Percentiles rank a stretch among this genome's conserved stretches.
Evolutionary conservation across 2,113 vertebrate species (phyloP).

Genomic region (Sula dactylatra): DNA sequence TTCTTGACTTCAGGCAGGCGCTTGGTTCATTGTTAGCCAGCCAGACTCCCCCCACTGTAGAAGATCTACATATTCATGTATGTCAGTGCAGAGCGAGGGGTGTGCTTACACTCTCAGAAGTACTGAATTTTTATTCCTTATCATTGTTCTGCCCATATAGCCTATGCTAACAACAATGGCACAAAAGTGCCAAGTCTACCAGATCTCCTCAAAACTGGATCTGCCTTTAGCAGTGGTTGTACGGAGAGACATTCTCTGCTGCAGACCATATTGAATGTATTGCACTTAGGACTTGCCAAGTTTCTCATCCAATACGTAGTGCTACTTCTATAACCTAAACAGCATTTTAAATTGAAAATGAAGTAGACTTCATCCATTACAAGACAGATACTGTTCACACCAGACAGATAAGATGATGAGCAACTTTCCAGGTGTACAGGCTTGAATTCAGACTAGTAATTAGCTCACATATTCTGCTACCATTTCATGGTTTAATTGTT

Average conservation of each 20-base stretch:
- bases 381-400: not conserved
- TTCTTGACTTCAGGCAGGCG: not conserved
- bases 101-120: no score
- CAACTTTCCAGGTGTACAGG: not conserved
- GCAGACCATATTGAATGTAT: not conserved
- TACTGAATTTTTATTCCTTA: not conserved
- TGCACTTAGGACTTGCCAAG: not conserved
- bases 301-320: not conserved
- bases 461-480: not conserved
- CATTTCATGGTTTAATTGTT: no score
- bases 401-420: not conserved
- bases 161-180: accelerated
- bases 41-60: not conserved
- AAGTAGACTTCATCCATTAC: not conserved
- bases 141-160: accelerated
- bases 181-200: not conserved
- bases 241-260: not conserved
- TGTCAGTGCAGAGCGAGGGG: not conserved
- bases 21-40: not conserved
- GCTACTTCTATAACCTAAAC: not conserved
- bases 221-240: not conserved
- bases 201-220: not conserved
- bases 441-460: slow-evolving; percentile 7
- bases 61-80: accelerated
- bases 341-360: not conserved